Percentiles rank a stretch among this genome's conserved stretches.
Conservation (phyloP, 2,888 invertebrate genomes). For the Synanthedon tipuliformis region DNA sequence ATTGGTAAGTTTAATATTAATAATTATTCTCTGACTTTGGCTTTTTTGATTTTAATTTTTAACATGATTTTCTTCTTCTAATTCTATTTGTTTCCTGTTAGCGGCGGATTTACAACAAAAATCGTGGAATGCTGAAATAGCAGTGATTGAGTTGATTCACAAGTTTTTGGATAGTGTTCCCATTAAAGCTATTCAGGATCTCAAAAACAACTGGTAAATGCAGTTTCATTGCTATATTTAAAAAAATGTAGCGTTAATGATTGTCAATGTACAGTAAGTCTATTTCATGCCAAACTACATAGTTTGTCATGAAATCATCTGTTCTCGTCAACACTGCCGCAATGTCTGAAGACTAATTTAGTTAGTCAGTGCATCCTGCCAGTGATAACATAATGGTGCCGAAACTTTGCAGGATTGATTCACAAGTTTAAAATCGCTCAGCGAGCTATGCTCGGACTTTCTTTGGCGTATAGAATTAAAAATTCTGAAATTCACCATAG, state of each 20-base stretch:
- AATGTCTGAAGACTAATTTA: too few relatives aligned
- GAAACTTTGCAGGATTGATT: too few relatives aligned
- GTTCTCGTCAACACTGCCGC: too few relatives aligned
- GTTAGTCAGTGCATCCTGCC: too few relatives aligned
- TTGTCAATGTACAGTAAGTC: too few relatives aligned
- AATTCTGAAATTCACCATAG: too few relatives aligned
- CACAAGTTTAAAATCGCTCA: too few relatives aligned
- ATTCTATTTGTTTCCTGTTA: slow-evolving; percentile 11
- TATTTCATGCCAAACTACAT: too few relatives aligned
- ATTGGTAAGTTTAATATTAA: slow-evolving; percentile 35
- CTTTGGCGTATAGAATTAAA: too few relatives aligned
- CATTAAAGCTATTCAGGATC: slow-evolving; percentile 66
- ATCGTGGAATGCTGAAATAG: slow-evolving; percentile 74
- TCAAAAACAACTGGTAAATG: slow-evolving; percentile 71
- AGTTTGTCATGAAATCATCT: too few relatives aligned
- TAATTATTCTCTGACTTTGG: not conserved
- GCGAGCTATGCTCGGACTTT: too few relatives aligned
- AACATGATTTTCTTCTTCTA: not conserved
- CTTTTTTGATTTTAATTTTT: not conserved
- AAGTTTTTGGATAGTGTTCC: slow-evolving; percentile 77
- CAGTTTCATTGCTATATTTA: not conserved
- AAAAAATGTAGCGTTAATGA: not conserved
- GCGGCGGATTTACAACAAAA: slow-evolving; percentile 52
- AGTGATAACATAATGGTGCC: too few relatives aligned
- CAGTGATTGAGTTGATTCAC: slow-evolving; percentile 81